Conservation (phyloP, 2,113 vertebrate genomes). For the Podarcis muralis region DNA sequence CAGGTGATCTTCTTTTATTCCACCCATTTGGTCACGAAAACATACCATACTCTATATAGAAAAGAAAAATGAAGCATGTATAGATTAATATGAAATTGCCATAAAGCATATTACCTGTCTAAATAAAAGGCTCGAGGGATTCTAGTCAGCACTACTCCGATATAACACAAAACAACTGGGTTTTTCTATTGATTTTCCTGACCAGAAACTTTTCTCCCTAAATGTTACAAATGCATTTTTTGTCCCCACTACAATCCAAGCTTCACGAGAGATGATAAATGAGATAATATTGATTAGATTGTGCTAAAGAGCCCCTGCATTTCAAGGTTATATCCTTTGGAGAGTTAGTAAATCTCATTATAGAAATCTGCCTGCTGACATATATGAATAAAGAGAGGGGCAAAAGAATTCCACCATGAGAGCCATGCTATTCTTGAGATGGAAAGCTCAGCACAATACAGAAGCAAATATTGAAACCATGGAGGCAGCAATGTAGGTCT, state of each 20-base stretch:
- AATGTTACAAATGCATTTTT: constrained; percentile 58
- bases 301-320: constrained; percentile 52
- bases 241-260: constrained; percentile 37
- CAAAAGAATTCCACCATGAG: constrained; percentile 48
- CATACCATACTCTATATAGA: neutral
- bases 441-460: constrained; percentile 36
- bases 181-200: constrained; percentile 48
- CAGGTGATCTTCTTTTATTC: neutral
- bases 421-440: constrained; percentile 43
- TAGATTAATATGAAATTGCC: neutral
- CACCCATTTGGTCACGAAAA: neutral
- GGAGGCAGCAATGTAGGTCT: neutral
- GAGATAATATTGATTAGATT: constrained; percentile 66
- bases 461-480: constrained; percentile 17
- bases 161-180: constrained; percentile 13
- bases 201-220: constrained; percentile 30
- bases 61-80: constrained; percentile 18
- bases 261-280: constrained; percentile 66
- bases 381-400: constrained; percentile 62
- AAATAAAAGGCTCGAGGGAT: neutral
- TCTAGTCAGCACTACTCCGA: neutral
- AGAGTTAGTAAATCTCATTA: constrained; percentile 68
- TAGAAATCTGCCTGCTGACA: constrained; percentile 63
- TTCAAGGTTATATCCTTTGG: constrained; percentile 66
- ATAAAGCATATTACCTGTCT: constrained; percentile 4